phyloP scores from a whole-genome alignment of 2,888 invertebrate species.

The Patella depressa region DNA sequence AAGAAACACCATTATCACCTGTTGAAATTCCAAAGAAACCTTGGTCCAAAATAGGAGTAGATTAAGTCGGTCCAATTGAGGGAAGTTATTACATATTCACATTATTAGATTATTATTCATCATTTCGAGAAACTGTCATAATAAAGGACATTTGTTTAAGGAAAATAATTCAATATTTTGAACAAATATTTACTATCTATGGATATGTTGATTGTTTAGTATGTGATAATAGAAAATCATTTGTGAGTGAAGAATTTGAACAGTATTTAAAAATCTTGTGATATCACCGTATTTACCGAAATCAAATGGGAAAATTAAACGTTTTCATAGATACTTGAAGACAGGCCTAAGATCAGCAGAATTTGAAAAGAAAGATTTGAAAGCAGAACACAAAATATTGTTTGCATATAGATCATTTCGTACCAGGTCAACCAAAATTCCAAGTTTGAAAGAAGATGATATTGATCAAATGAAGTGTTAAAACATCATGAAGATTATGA shows the following conservation, averaged over 20 bases:
- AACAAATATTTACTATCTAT: not conserved
- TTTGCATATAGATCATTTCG: not conserved
- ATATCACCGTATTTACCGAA: not conserved
- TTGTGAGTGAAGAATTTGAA: conserved; percentile 8
- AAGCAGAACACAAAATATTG: conserved; percentile 6
- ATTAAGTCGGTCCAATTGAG: not conserved
- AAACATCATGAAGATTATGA: no score
- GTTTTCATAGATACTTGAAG: not conserved
- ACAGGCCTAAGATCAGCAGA: not conserved
- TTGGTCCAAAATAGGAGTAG: not conserved
- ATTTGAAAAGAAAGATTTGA: not conserved
- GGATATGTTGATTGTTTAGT: conserved; percentile 7
- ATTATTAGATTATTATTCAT: not conserved
- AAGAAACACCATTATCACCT: not conserved
- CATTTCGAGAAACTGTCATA: not conserved
- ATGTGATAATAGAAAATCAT: conserved; percentile 2
- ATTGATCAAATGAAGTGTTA: no score
- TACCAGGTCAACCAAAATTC: no score
- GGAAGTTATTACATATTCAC: not conserved
- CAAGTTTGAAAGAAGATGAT: no score
- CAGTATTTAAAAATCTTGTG: not conserved
- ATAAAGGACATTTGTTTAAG: not conserved
- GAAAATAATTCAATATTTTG: not conserved
- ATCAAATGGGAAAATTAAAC: conserved; percentile 6
- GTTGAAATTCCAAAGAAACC: not conserved